Base-by-base conservation (phyloP, 2,888 invertebrate species). In the Antheraea yamamai region DNA sequence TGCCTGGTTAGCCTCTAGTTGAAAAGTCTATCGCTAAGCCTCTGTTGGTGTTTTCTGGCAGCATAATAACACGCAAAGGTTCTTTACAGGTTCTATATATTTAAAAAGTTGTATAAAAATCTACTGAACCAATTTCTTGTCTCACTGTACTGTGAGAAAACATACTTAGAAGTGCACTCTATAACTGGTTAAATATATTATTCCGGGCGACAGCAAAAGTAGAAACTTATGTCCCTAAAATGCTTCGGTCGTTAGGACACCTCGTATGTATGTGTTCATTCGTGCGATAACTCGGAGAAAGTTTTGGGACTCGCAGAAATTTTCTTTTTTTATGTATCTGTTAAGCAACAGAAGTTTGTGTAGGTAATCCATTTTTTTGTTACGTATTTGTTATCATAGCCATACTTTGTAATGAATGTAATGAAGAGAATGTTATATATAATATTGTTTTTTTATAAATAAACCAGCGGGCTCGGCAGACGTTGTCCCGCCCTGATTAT, bases 231-330 rank as follows among this genome's bases (percentile, higher is more conserved):
- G 30, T 73, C 61, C 73, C 73, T 74, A 77, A 71, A 75, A 74
- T 74, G 26, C 64, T 78, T 76, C 26, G 71, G 75, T 75, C 76
- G 75, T 76, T 77, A 71, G 76, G 76, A 70, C 14, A 30, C 39
- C 39, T 70, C n/a, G 70, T 70, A 70, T 66, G 30, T 66, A 66
- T 66, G 26, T 66, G 30, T 66, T 66, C 39, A 35, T 39, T 70
- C 39, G 35, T 70, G 70, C 39, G 39, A 66, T 30, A 66, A n/a
- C 35, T 73, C 61, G 61, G 55, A 39, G 39, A 77, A 81, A 82
- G 74, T 81, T 81, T 75, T 73, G 76, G 79, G 77, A 77, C 77
- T 75, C 76, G 30, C 35, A 26, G 55, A 58, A 10, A 26, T 55
- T 61, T 35, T 73, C 51, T n/a, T 72, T 52, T 72, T 52, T 55